Evolutionary conservation across 2,113 vertebrate species (phyloP).

Genomic region (Lagopus muta): DNA sequence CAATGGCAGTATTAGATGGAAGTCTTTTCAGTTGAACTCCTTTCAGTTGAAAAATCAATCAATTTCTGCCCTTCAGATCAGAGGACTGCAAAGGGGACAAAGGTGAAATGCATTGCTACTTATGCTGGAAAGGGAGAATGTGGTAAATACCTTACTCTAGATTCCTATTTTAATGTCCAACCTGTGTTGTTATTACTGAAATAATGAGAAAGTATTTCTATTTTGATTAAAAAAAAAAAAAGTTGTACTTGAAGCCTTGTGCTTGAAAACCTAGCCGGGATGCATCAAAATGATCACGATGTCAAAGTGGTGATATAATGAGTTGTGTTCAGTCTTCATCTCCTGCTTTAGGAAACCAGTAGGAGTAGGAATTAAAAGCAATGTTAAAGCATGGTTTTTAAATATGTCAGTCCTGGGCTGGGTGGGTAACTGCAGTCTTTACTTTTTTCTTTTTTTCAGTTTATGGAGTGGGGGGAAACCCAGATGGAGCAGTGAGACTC

Average conservation of each 20-base stretch:
- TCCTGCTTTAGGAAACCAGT: background rate
- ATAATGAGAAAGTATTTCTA: background rate
- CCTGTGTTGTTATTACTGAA: background rate
- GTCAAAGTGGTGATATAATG: background rate
- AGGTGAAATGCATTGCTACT: accelerated
- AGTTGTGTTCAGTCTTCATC: background rate
- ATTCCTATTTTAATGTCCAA: background rate
- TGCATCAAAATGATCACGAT: background rate
- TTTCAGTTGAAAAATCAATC: background rate
- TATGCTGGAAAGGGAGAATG: background rate
- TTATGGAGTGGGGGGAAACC: background rate
- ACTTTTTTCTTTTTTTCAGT: accelerated
- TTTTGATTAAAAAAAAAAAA: background rate
- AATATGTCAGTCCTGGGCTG: background rate
- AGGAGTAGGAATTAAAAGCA: background rate
- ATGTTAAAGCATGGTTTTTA: background rate
- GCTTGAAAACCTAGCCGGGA: background rate
- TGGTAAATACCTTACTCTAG: background rate
- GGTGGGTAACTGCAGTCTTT: background rate
- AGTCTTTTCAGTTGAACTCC: background rate
- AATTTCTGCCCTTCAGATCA: background rate
- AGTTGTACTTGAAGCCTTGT: background rate
- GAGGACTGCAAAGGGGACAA: accelerated
- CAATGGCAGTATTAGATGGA: background rate
- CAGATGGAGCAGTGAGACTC: background rate